phyloP scores from a whole-genome alignment of 2,113 vertebrate genomes.

The Zosterops lateralis region DNA sequence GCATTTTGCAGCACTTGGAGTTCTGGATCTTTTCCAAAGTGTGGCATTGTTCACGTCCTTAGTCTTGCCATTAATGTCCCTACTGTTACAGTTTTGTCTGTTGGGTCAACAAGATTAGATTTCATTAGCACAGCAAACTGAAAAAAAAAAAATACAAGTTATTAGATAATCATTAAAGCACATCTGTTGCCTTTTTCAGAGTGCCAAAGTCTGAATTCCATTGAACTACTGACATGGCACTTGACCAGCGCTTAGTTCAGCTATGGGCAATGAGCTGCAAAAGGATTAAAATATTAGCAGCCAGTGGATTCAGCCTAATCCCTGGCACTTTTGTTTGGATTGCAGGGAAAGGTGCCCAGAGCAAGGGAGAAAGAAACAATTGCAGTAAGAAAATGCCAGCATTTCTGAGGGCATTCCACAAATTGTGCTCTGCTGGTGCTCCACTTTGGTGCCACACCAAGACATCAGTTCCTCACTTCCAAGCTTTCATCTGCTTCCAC shows the following conservation, averaged over 20 bases:
- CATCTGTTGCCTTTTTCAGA: slow-evolving; percentile 53
- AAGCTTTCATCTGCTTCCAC: neutral
- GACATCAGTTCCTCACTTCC: neutral
- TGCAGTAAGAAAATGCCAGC: slow-evolving; percentile 28
- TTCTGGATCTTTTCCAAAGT: neutral
- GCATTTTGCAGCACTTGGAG: neutral
- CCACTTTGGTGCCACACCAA: neutral
- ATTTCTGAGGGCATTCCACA: slow-evolving; percentile 3
- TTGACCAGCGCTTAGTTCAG: slow-evolving; percentile 61
- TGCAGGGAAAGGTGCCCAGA: slow-evolving; percentile 11
- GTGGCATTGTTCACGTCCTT: slow-evolving; percentile 8
- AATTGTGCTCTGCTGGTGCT: neutral
- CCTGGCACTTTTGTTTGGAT: slow-evolving; percentile 27
- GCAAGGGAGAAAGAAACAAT: slow-evolving; percentile 37
- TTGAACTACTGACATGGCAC: slow-evolving; percentile 58
- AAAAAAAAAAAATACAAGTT: neutral
- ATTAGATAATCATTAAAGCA: slow-evolving; percentile 64
- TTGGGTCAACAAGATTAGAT: slow-evolving; percentile 51
- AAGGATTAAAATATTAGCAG: slow-evolving; percentile 61
- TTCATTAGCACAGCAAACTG: slow-evolving; percentile 48
- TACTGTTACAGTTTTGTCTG: slow-evolving; percentile 28
- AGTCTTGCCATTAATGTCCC: slow-evolving; percentile 47
- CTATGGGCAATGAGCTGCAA: slow-evolving; percentile 60
- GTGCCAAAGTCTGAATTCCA: slow-evolving; percentile 68
- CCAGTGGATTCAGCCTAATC: slow-evolving; percentile 4